Evolutionary conservation across 2,113 vertebrate genomes (phyloP).

Genomic region (Melierax canorus): DNA sequence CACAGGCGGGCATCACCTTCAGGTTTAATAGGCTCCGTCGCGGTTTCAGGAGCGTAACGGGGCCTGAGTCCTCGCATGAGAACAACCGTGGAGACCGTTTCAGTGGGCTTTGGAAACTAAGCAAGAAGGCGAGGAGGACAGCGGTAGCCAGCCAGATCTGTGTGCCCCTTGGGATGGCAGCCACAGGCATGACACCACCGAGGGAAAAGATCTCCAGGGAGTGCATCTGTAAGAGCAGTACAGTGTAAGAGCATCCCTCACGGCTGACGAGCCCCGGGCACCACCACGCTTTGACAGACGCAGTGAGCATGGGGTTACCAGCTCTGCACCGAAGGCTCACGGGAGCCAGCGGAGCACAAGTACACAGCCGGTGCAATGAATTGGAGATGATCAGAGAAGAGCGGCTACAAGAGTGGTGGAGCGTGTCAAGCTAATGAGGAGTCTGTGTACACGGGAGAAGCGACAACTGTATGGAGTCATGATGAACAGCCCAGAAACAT

Average conservation of each 20-base stretch:
- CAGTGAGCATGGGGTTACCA: rapidly evolving
- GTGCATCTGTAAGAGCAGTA: background rate
- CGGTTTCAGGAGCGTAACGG: background rate
- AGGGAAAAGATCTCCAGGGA: background rate
- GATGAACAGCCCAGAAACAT: background rate
- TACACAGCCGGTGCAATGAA: no score
- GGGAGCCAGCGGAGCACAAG: background rate
- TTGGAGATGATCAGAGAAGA: rapidly evolving
- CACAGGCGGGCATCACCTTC: rapidly evolving
- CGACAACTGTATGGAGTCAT: background rate
- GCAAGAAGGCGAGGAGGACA: rapidly evolving
- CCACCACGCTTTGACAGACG: rapidly evolving
- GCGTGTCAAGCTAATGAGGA: background rate
- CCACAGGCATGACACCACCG: no score
- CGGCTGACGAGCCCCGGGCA: rapidly evolving
- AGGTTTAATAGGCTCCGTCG: background rate
- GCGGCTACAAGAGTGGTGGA: background rate
- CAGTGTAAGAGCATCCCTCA: background rate
- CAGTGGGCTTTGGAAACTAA: background rate
- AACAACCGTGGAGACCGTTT: rapidly evolving
- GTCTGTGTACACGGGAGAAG: background rate
- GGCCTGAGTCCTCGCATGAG: background rate
- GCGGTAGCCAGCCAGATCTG: no score
- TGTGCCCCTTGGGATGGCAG: no score
- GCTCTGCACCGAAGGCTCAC: background rate